Evolutionary conservation across 2,113 vertebrate species (phyloP).

Genomic region (Mionectes macconnelli): DNA sequence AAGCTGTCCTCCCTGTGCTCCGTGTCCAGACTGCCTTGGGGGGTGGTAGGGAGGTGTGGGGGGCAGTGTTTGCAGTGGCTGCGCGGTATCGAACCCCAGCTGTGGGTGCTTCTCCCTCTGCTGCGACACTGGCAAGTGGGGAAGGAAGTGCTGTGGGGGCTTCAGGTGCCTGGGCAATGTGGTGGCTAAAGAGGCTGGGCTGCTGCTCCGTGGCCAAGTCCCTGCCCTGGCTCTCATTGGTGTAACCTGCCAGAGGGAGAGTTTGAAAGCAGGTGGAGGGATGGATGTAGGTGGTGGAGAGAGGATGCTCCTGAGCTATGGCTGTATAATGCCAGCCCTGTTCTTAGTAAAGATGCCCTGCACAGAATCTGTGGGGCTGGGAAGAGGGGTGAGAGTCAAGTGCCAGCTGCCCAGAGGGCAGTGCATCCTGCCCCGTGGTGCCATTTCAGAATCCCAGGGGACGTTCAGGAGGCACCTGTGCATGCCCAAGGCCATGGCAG

Average conservation of each 20-base stretch:
- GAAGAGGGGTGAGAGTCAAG: not conserved
- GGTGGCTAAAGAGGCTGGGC: not conserved
- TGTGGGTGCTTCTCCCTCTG: not conserved
- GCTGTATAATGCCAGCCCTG: not conserved
- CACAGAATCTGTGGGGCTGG: accelerated
- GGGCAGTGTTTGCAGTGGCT: not conserved
- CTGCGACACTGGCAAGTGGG: accelerated
- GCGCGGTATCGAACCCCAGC: accelerated
- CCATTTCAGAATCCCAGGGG: accelerated
- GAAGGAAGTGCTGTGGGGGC: not conserved
- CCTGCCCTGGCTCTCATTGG: not conserved
- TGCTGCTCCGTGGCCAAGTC: not conserved
- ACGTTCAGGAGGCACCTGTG: accelerated
- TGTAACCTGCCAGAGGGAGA: not conserved
- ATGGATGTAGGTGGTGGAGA: not conserved
- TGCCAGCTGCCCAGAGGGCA: accelerated
- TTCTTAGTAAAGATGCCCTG: not conserved
- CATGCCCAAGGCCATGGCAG: accelerated
- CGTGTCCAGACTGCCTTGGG: accelerated
- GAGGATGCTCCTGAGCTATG: accelerated
- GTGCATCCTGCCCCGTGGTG: accelerated
- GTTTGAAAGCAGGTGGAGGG: not conserved
- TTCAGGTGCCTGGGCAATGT: accelerated
- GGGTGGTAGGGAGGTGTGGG: accelerated
- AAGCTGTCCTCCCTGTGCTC: not conserved